Percentiles rank a stretch among this genome's conserved stretches.
phyloP scores from a whole-genome alignment of 1,140 invertebrate genomes.

The Aphelenchoides avenae region DNA sequence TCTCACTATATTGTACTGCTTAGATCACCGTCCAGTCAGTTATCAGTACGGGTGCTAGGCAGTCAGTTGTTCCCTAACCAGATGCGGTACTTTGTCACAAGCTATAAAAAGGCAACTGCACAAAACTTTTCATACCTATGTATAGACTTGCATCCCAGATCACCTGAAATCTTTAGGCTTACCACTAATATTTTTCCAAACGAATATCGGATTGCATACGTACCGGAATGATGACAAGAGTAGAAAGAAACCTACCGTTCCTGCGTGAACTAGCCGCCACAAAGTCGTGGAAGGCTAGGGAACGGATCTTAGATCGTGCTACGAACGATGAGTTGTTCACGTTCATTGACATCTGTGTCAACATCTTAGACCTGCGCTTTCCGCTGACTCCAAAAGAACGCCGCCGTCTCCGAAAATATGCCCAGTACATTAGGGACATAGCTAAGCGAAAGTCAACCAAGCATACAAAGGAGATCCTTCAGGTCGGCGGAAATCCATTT shows the following conservation, averaged over 20 bases:
- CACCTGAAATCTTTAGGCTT: constrained; percentile 6
- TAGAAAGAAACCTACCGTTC: too few species aligned
- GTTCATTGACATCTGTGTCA: constrained; percentile 14
- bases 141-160: constrained; percentile 9
- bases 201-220: constrained; percentile 14
- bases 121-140: constrained; percentile 6
- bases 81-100: constrained; percentile 3
- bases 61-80: constrained; percentile 8
- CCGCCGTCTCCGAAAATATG: too few species aligned
- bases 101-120: constrained; percentile 10
- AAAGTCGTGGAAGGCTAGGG: too few species aligned
- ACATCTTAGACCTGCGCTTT: constrained; percentile 7
- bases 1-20: constrained; percentile 12
- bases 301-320: too few species aligned
- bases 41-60: constrained; percentile 11
- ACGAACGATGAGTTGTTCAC: constrained; percentile 3
- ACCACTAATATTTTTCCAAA: constrained; percentile 6
- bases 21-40: constrained; percentile 10
- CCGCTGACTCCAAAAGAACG: constrained; percentile 3
- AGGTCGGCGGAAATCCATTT: too few species aligned
- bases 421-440: too few species aligned
- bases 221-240: constrained; percentile 7
- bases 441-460: too few species aligned
- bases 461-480: too few species aligned
- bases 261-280: too few species aligned